phyloP scores from a whole-genome alignment of 2,888 invertebrate species.

The Aphodius sticticus region DNA sequence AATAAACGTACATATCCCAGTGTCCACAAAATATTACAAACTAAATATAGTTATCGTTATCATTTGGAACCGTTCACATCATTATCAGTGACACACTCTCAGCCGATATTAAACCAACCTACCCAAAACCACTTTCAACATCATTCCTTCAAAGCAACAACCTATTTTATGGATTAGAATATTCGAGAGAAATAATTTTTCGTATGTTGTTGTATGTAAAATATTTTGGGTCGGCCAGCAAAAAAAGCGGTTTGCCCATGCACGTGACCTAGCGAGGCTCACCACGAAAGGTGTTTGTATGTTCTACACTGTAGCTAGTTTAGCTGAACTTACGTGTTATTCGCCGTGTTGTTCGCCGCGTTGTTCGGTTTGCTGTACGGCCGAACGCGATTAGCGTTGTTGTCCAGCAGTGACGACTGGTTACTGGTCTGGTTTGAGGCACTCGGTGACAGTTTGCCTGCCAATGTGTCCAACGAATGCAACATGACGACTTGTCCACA shows the following conservation, averaged over 20 bases:
- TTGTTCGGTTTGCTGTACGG: slow-evolving; percentile 63
- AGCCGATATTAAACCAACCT: neutral
- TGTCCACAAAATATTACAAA: neutral
- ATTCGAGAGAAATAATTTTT: too few relatives aligned
- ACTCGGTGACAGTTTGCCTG: slow-evolving; percentile 89
- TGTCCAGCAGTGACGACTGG: slow-evolving; percentile 65
- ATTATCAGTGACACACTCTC: neutral
- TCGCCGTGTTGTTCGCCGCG: slow-evolving; percentile 57
- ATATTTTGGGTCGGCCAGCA: too few relatives aligned
- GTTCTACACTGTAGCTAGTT: too few relatives aligned
- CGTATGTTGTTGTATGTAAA: too few relatives aligned
- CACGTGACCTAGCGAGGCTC: too few relatives aligned
- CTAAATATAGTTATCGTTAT: neutral
- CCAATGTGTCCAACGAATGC: slow-evolving; percentile 86
- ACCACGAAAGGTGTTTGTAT: too few relatives aligned
- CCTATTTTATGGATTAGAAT: too few relatives aligned
- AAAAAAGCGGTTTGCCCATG: too few relatives aligned
- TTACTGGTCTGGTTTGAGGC: slow-evolving; percentile 60
- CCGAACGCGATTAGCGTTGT: slow-evolving; percentile 74
- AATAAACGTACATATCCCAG: neutral
- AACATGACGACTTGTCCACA: slow-evolving; percentile 67
- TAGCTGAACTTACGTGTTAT: slow-evolving; percentile 13
- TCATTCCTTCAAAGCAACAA: too few relatives aligned
- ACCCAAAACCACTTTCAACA: neutral
- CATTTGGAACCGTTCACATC: neutral